Base-by-base conservation (phyloP, 2,888 invertebrate species). In the Cantharis rustica region DNA sequence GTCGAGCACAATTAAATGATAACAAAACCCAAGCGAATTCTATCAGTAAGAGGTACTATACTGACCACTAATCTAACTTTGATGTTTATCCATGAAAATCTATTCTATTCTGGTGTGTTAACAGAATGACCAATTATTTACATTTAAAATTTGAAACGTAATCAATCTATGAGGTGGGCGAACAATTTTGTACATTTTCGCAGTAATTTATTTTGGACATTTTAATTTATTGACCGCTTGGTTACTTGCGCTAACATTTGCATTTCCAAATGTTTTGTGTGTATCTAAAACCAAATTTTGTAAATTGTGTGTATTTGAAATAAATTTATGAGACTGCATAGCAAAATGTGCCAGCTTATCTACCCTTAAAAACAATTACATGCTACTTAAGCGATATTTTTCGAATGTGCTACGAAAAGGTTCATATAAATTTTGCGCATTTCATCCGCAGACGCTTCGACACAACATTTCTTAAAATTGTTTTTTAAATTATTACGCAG, bases 11-110 rank as follows among this genome's bases (percentile, higher is more conserved):
- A 73, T 74, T 74, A 74, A 74, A 74, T 74, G 74, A 74, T 74
- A 74, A 74, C 74, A 74, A 74, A 69, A 63, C 74, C 74, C 69
- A 17, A 31, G 63, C 70, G 27, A 62, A 31, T 70, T 73, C 70
- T 70, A 74, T 74, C 74, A 70, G 63, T 74, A 73, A 74, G 74
- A 74, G 74, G 74, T 74, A 63, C 64, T 74, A 69, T 26, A 70
- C 27, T 74, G 74, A 74, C 74, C 74, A 74, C 74, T 74, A 74
- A 74, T 74, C 74, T 74, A 74, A 74, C 69, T 74, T 74, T 74
- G 74, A 74, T 74, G 70, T 74, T 74, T 74, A 74, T 74, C 74
- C 69, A 70, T 62, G 63, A 64, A 74, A 74, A 66, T 66, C 64
- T 66, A 66, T 66, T 73, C 73, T 68, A 73, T 73, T 73, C 69